A percentile compares a stretch with the other conserved stretches of the same genome.
Conservation (phyloP, 2,888 invertebrate species). For the Eristalis tenax region DNA sequence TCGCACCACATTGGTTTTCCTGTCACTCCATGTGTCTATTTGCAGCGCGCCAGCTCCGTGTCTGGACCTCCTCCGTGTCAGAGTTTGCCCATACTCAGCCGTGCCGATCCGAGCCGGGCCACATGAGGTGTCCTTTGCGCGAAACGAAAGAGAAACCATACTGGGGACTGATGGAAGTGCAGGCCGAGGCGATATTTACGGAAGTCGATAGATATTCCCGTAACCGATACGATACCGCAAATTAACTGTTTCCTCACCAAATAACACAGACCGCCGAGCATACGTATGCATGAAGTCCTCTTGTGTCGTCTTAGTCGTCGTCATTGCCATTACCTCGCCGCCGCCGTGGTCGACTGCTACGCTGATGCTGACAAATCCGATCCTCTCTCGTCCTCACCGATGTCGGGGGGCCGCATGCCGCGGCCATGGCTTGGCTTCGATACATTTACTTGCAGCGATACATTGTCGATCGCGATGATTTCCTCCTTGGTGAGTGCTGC, state of each 20-base stretch:
- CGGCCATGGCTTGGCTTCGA: constrained; percentile 16
- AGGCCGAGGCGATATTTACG: constrained; percentile 72
- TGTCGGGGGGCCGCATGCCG: background rate
- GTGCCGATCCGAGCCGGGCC: background rate
- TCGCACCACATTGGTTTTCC: constrained; percentile 71
- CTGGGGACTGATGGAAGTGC: constrained; percentile 53
- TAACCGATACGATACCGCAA: constrained; percentile 73
- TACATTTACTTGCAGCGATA: constrained; percentile 36
- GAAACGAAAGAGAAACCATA: constrained; percentile 68
- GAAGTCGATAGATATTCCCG: constrained; percentile 73
- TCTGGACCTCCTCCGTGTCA: constrained; percentile 53
- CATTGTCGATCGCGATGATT: constrained; percentile 68
- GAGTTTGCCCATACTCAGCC: constrained; percentile 4
- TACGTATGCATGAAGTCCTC: constrained; percentile 46
- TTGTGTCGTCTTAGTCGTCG: constrained; percentile 6
- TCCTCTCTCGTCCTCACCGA: constrained; percentile 32
- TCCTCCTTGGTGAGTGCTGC: constrained; percentile 65
- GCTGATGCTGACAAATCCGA: constrained; percentile 54
- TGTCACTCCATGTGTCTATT: constrained; percentile 70
- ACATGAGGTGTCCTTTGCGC: constrained; percentile 51
- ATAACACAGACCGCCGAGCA: constrained; percentile 48
- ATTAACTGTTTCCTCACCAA: constrained; percentile 73
- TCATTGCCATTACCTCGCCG: too few relatives aligned
- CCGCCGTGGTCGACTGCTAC: constrained; percentile 6
- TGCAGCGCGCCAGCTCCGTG: constrained; percentile 31